These are phyloP conservation scores for Neotoxoptera formosana DNA, from an alignment of 1,140 invertebrate genomes.

Conservation along the genomic window DNA sequence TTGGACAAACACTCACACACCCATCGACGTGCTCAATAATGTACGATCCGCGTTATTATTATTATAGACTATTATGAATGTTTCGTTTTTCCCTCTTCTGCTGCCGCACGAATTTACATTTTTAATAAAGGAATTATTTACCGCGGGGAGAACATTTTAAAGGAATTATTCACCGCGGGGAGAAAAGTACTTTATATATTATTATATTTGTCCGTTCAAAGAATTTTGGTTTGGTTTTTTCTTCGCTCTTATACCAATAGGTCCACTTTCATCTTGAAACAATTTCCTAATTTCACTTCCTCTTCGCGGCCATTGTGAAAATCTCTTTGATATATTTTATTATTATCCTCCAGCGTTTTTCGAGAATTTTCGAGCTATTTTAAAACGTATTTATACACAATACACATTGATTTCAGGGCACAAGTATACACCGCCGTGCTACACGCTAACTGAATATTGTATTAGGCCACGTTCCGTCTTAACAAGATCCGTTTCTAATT, in stretches of 20 bases:
- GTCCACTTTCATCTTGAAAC: slow-evolving; percentile 1
- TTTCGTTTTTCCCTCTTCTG: background rate
- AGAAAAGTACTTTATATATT: background rate
- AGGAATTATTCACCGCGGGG: background rate
- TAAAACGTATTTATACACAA: background rate
- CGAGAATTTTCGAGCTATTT: background rate
- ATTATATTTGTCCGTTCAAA: background rate
- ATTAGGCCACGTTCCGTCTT: background rate
- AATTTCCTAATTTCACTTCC: background rate
- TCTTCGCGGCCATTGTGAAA: background rate
- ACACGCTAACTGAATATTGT: background rate
- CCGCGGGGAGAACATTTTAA: background rate
- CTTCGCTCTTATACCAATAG: background rate
- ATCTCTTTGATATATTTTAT: background rate
- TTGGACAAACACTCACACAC: too few species aligned
- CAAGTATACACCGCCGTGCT: background rate
- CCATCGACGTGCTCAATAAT: too few species aligned
- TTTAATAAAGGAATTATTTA: slow-evolving; percentile 9
- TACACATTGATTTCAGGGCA: background rate
- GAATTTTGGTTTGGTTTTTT: background rate
- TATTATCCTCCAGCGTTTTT: background rate
- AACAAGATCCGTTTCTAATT: slow-evolving; percentile 15
- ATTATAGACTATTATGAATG: too few species aligned
- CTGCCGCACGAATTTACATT: background rate
- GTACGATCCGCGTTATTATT: too few species aligned